Conservation (phyloP, 2,888 invertebrate species). For the Polyploca ridens region DNA sequence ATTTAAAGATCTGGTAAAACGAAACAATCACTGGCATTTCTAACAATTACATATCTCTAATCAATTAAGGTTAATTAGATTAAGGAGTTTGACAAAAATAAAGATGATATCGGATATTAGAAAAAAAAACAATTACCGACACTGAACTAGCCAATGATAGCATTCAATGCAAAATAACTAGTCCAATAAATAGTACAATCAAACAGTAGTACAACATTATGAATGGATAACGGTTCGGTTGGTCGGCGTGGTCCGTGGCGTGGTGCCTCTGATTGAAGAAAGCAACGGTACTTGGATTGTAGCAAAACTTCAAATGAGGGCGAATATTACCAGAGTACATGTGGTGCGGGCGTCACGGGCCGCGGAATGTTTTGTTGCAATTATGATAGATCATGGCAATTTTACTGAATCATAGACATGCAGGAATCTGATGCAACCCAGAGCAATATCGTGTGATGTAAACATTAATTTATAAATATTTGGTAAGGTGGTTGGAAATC, state of each 20-base stretch:
- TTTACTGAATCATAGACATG: not conserved
- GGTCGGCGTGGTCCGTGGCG: constrained; percentile 29
- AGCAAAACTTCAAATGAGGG: constrained; percentile 54
- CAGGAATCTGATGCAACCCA: not conserved
- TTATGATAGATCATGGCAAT: not conserved
- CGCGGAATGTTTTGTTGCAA: not conserved
- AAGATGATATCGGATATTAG: too few species aligned
- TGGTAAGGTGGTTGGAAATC: too few species aligned
- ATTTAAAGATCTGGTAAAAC: not conserved
- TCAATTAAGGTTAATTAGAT: not conserved
- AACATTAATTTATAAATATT: too few species aligned
- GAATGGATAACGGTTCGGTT: constrained; percentile 46
- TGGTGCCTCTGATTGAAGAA: constrained; percentile 41
- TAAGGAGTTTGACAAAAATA: not conserved
- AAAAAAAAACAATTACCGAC: not conserved
- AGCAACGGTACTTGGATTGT: constrained; percentile 72
- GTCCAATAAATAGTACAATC: constrained; percentile 14
- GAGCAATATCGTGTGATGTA: not conserved
- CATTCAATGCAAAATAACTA: not conserved
- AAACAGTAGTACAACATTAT: constrained; percentile 4
- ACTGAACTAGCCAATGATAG: not conserved
- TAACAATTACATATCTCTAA: constrained; percentile 1
- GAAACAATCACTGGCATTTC: not conserved
- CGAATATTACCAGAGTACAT: too few species aligned
- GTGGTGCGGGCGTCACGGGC: constrained; percentile 32